Conservation (phyloP, 1,140 invertebrate species). For the Diabrotica undecimpunctata region DNA sequence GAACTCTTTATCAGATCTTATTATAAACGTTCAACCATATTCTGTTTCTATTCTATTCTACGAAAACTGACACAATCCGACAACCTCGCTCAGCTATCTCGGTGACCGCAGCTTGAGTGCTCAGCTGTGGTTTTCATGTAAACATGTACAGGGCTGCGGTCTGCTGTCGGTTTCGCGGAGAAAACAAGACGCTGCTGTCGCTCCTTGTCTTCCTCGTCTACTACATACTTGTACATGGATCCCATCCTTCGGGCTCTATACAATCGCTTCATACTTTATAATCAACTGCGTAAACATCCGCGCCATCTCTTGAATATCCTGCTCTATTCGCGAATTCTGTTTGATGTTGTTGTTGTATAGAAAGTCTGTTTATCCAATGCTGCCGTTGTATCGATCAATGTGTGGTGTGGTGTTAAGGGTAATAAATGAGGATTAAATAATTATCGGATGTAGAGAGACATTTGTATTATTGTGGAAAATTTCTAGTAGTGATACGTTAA, state of each 20-base stretch:
- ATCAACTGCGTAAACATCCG: not conserved
- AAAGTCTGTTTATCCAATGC: too few relatives aligned
- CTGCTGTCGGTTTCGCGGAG: not conserved
- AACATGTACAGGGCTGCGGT: not conserved
- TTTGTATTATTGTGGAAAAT: too few relatives aligned
- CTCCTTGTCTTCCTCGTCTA: not conserved
- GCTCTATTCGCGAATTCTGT: not conserved
- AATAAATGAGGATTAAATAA: too few relatives aligned
- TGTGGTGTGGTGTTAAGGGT: too few relatives aligned
- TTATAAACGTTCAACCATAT: too few relatives aligned
- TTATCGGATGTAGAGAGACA: too few relatives aligned
- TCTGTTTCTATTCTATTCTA: too few relatives aligned
- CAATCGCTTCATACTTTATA: not conserved
- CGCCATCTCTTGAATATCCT: not conserved
- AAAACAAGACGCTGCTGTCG: not conserved
- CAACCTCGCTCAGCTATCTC: not conserved
- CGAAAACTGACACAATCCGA: not conserved
- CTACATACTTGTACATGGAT: not conserved
- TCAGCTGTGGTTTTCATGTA: constrained; percentile 1
- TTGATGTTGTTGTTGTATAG: not conserved
- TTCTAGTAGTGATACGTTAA: too few relatives aligned
- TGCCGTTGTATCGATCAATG: too few relatives aligned
- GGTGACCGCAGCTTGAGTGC: constrained; percentile 8
- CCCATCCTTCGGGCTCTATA: not conserved
- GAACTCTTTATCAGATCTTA: too few relatives aligned